Conservation (phyloP, 2,888 invertebrate genomes). For the Nemotelus pantherinus region DNA sequence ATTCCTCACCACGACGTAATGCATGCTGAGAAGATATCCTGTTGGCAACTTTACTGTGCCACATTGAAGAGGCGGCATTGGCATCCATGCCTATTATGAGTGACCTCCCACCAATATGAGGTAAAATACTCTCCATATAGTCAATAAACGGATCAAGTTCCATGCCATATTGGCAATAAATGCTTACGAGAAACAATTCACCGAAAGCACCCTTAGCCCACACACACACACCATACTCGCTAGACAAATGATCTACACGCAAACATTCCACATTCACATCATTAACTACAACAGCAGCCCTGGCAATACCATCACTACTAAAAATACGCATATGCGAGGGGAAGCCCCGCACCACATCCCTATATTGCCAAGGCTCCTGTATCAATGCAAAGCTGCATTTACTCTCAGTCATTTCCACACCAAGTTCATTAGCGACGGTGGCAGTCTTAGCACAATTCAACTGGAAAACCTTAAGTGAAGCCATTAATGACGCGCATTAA, state of each 20-base stretch:
- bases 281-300: background rate
- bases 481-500: background rate
- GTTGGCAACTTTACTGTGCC: background rate
- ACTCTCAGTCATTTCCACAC: too few relatives aligned
- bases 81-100: background rate
- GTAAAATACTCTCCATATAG: background rate
- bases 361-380: too few relatives aligned
- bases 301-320: background rate
- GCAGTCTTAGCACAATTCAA: background rate
- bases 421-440: too few relatives aligned
- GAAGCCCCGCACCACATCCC: too few relatives aligned
- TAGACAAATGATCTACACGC: too few relatives aligned
- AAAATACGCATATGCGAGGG: background rate
- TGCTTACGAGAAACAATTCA: background rate
- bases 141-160: background rate
- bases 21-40: too few relatives aligned
- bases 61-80: background rate
- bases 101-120: background rate
- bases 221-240: constrained; percentile 2
- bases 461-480: background rate
- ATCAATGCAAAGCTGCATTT: too few relatives aligned
- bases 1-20: background rate
- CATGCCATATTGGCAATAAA: background rate
- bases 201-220: background rate
- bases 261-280: background rate